phyloP scores from a whole-genome alignment of 2,113 vertebrate genomes.

The Cyprinus carpio region DNA sequence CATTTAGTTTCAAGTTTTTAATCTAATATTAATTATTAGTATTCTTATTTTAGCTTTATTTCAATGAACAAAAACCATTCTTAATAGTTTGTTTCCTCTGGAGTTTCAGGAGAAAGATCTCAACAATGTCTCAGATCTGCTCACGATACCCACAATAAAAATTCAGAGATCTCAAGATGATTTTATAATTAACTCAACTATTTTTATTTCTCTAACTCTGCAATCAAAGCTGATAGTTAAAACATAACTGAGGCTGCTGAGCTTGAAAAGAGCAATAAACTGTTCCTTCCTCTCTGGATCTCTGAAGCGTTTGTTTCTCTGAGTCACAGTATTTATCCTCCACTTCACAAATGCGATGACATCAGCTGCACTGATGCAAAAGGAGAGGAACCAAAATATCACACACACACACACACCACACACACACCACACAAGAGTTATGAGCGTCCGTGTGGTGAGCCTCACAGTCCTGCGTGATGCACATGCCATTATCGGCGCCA shows the following conservation, averaged over 20 bases:
- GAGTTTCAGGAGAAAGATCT: no score
- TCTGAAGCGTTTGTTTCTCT: background rate
- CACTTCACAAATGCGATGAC: conserved; percentile 22
- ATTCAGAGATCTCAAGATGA: background rate
- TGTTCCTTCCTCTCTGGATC: background rate
- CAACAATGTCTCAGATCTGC: no score
- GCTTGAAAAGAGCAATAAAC: background rate
- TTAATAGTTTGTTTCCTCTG: no score
- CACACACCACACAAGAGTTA: no score
- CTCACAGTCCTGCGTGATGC: background rate
- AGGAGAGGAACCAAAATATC: background rate
- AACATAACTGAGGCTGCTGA: background rate
- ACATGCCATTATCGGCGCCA: background rate
- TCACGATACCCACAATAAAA: no score
- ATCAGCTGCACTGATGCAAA: conserved; percentile 22
- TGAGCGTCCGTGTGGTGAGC: background rate
- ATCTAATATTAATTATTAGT: no score
- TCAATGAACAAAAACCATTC: no score
- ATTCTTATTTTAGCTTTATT: no score
- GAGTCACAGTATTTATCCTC: background rate
- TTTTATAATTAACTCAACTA: background rate
- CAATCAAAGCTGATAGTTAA: background rate
- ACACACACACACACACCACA: background rate
- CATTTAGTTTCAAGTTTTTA: no score
- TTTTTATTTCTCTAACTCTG: background rate